Conservation (phyloP, 1,140 invertebrate species). For the Leptonema lineaticorne region DNA sequence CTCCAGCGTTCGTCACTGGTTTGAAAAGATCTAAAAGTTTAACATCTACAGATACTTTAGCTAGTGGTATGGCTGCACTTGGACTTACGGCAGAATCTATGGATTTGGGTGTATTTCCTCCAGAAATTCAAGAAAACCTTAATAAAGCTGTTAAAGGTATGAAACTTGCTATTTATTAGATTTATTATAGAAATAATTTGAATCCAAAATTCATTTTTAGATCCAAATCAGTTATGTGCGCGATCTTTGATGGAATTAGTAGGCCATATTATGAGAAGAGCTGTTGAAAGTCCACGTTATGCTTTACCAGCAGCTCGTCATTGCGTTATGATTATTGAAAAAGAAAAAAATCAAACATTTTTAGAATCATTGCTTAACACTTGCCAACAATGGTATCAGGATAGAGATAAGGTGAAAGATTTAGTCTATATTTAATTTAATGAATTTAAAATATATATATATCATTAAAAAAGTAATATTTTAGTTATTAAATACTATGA, state of each 20-base stretch:
- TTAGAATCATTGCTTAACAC: constrained; percentile 84
- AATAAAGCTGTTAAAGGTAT: constrained; percentile 69
- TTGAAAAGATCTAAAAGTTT: constrained; percentile 80
- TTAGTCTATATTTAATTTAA: background rate
- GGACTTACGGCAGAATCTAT: constrained; percentile 65
- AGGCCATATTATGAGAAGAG: constrained; percentile 73
- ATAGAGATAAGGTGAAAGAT: constrained; percentile 65
- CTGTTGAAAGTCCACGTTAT: constrained; percentile 75
- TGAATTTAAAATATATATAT: background rate
- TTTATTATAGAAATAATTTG: constrained; percentile 19
- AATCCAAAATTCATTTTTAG: constrained; percentile 50
- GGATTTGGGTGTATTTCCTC: constrained; percentile 72
- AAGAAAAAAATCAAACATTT: constrained; percentile 83
- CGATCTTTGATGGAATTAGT: constrained; percentile 82
- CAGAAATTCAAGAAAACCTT: constrained; percentile 69
- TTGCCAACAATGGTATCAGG: constrained; percentile 87
- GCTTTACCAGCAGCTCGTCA: constrained; percentile 77
- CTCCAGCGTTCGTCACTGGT: constrained; percentile 54
- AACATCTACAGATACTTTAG: constrained; percentile 68
- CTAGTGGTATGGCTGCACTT: constrained; percentile 61
- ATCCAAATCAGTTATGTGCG: constrained; percentile 76
- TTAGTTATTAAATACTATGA: constrained; percentile 52
- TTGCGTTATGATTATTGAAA: constrained; percentile 82
- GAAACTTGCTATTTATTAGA: background rate
- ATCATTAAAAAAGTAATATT: background rate